Conservation (phyloP, 2,888 invertebrate species). For the Smittia aterrima region DNA sequence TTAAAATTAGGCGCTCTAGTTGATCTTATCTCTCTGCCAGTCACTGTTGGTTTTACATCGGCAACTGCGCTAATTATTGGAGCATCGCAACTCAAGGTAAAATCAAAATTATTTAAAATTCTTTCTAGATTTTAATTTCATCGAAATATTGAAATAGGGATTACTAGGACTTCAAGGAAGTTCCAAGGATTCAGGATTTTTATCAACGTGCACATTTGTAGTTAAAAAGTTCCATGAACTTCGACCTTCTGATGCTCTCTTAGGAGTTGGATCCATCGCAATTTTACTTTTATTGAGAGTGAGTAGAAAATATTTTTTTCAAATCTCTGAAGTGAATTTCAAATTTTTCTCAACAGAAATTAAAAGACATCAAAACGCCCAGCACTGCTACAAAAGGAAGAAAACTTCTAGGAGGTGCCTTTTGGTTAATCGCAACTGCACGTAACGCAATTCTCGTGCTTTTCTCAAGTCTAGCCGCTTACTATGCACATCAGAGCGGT, state of each 20-base stretch:
- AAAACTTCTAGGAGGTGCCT: conserved; percentile 57
- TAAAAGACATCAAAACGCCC: conserved; percentile 65
- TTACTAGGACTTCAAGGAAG: conserved; percentile 71
- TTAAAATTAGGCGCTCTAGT: conserved; percentile 81
- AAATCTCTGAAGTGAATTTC: conserved; percentile 8
- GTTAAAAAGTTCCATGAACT: conserved; percentile 66
- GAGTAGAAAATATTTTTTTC: conserved; percentile 50
- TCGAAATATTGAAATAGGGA: conserved; percentile 49
- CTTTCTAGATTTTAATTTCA: conserved; percentile 26
- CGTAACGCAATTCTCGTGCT: conserved; percentile 82
- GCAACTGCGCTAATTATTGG: conserved; percentile 89
- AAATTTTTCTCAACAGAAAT: conserved; percentile 58
- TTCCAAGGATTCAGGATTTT: conserved; percentile 63
- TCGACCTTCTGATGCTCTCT: conserved; percentile 64
- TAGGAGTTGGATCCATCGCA: conserved; percentile 72
- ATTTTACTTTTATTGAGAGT: conserved; percentile 74
- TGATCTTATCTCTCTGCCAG: conserved; percentile 87
- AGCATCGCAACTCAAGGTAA: conserved; percentile 75
- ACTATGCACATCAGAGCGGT: conserved; percentile 58
- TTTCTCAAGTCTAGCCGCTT: conserved; percentile 59
- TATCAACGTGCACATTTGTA: conserved; percentile 72
- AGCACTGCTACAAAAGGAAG: conserved; percentile 52
- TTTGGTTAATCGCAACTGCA: conserved; percentile 78
- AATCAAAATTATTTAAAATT: conserved; percentile 44
- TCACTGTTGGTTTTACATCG: conserved; percentile 86